phyloP scores from a whole-genome alignment of 2,888 invertebrate species.

The Lasioglossum pauxillum region DNA sequence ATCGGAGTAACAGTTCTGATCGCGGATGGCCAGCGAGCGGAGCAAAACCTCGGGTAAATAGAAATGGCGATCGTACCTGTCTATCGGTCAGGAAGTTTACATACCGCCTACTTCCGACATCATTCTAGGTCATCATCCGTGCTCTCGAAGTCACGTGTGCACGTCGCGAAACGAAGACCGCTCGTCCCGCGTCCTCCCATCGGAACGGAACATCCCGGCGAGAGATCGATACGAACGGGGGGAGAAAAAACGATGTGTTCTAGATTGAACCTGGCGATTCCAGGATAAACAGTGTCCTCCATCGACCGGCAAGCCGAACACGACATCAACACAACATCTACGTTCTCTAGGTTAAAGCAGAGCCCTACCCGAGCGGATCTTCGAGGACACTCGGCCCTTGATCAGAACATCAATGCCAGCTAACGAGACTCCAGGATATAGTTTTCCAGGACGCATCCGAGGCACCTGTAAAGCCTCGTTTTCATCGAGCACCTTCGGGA shows the following conservation, averaged over 20 bases:
- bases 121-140: conserved; percentile 36
- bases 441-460: background rate
- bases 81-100: conserved; percentile 8
- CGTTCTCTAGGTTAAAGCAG: background rate
- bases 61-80: conserved; percentile 25
- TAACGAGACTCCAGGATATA: background rate
- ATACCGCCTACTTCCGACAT: conserved; percentile 31
- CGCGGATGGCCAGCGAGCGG: background rate
- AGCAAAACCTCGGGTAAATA: background rate
- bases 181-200: conserved; percentile 13
- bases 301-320: background rate
- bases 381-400: background rate
- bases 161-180: conserved; percentile 34
- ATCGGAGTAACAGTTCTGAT: background rate
- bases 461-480: conserved; percentile 33
- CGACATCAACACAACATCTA: background rate
- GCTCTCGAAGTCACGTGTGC: background rate
- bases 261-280: background rate
- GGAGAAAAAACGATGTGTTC: conserved; percentile 15
- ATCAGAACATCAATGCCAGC: background rate
- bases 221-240: conserved; percentile 40
- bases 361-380: background rate
- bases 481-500: background rate
- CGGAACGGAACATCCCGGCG: conserved; percentile 41
- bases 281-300: background rate